These are phyloP conservation scores for Chaetogeoica ovagalla DNA, from an alignment of 2,888 invertebrate species.

Conservation along the genomic window DNA sequence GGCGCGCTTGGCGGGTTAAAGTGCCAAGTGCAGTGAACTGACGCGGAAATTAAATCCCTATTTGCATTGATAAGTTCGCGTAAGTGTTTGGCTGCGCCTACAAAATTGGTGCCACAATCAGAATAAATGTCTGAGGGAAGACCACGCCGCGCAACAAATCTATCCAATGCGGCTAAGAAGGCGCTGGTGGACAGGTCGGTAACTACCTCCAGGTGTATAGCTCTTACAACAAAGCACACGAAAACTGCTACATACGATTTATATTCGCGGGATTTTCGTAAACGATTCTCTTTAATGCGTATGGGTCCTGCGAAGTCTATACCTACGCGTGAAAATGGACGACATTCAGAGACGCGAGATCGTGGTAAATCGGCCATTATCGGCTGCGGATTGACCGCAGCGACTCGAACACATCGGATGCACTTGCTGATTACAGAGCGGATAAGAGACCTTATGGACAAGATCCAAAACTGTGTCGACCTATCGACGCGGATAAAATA, in stretches of 20 bases:
- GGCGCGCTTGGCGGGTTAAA: too few relatives aligned
- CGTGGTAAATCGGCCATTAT: not conserved
- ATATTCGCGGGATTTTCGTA: conserved; percentile 51
- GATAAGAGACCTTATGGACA: not conserved
- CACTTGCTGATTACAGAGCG: not conserved
- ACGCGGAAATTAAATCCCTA: too few relatives aligned
- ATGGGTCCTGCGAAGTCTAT: conserved; percentile 41
- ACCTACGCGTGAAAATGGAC: conserved; percentile 23
- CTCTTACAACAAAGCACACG: conserved; percentile 56
- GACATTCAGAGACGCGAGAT: conserved; percentile 13
- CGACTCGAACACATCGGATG: not conserved
- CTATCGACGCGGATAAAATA: too few relatives aligned
- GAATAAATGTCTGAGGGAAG: too few relatives aligned
- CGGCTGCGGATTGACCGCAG: not conserved
- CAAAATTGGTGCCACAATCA: too few relatives aligned
- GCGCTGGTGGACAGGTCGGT: conserved; percentile 55
- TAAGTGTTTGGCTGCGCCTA: too few relatives aligned
- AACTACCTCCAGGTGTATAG: conserved; percentile 57
- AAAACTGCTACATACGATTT: conserved; percentile 57
- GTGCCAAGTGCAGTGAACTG: too few relatives aligned
- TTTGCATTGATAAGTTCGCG: too few relatives aligned
- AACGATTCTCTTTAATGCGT: not conserved
- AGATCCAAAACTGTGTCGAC: not conserved
- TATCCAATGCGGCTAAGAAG: conserved; percentile 56
- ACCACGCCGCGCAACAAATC: too few relatives aligned